Base-by-base conservation (phyloP, 2,797 vertebrate genomes). In the Melanotaenia parkinsoni region DNA sequence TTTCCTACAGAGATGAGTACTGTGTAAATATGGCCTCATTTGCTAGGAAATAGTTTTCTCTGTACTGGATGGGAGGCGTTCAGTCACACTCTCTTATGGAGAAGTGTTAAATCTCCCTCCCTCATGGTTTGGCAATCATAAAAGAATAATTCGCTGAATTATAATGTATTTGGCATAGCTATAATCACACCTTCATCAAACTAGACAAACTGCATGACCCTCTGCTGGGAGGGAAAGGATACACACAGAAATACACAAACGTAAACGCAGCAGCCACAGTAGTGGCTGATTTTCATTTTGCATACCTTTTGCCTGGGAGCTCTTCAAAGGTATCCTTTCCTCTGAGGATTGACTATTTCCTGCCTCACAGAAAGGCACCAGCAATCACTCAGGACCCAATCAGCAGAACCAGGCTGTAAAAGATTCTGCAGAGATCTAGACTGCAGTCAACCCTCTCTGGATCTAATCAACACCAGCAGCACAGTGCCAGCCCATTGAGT, bases 321-420 rank as follows among this genome's bases (percentile, higher is more conserved):
- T 75, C 80, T 86, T 91, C 84, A 89, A 85, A 90, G 76, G 20
- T 43, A 38, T 74, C 71, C 64, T 40, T 67, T 75, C 47, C 86
- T 79, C 70, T 45, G 63, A 67, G 77, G 76, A 76, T 73, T 16
- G 7, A 68, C 45, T 70, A 33, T 40, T 70, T 77, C 74, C 76
- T 76, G 70, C 66, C 69, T 65, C 16, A 24, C 60, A 80, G 61
- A 77, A 57, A 64, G 58, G 32, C 35, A 74, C 68, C 70, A 63
- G 66, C 77, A 72, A 81, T 77, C 89, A 80, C 82, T 75, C 74
- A 81, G 85, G 84, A 83, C 63, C 81, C 82, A 93, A 92, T 91
- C 88, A 90, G 82, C 61, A 70, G 67, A 86, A 77, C 70, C 85
- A 76, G 67, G 57, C 70, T 77, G 69, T 28, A 66, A 32, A 59